A percentile compares a stretch with the other conserved stretches of the same genome.
These are phyloP conservation scores for Cistogaster globosa DNA, from an alignment of 2,888 invertebrate genomes.

Conservation along the genomic window DNA sequence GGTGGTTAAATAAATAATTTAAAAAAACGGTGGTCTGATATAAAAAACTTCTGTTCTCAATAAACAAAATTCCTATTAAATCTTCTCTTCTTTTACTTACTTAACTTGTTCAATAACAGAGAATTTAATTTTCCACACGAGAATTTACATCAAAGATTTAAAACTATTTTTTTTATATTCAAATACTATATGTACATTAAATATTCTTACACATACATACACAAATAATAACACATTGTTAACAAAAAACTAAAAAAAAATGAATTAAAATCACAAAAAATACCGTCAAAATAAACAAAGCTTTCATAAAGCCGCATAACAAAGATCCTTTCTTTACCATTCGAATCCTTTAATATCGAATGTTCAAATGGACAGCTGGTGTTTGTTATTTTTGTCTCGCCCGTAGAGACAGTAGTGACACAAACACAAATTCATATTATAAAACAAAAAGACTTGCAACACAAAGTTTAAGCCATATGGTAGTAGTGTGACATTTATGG, in stretches of 20 bases:
- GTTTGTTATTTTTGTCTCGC: conserved; percentile 14
- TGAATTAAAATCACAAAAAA: conserved; percentile 19
- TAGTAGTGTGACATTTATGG: background rate
- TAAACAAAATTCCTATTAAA: too few relatives aligned
- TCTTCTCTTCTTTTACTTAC: too few relatives aligned
- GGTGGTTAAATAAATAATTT: too few relatives aligned
- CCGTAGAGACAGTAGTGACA: background rate
- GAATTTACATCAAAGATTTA: too few relatives aligned
- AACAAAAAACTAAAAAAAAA: background rate
- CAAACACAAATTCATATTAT: background rate
- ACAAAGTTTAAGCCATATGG: conserved; percentile 3
- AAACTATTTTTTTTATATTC: background rate
- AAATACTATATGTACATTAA: background rate
- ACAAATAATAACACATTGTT: too few relatives aligned
- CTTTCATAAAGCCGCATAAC: conserved; percentile 49
- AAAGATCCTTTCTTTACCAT: conserved; percentile 20
- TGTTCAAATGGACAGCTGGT: conserved; percentile 53
- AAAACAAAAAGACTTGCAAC: background rate
- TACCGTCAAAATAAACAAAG: conserved; percentile 30
- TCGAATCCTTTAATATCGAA: conserved; percentile 18
- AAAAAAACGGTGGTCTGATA: too few relatives aligned
- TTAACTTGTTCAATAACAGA: too few relatives aligned
- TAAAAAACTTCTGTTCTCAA: too few relatives aligned
- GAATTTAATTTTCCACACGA: too few relatives aligned
- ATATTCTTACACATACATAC: background rate